Evolutionary conservation across 2,888 invertebrate species (phyloP).

Genomic region (Drosophila neotestacea): DNA sequence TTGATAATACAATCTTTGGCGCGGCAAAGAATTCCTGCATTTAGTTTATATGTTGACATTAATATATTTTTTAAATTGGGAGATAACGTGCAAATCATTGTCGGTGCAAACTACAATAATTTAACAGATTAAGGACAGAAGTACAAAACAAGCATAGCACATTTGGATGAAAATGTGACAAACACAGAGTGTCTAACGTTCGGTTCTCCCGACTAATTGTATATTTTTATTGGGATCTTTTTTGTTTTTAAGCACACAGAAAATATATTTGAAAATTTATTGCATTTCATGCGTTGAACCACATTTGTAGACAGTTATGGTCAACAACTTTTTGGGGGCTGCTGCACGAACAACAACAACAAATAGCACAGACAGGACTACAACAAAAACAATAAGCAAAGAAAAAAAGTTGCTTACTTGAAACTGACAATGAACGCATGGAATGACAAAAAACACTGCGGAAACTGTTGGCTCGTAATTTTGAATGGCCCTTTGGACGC

Average conservation of each 20-base stretch:
- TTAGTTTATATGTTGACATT: too few relatives aligned
- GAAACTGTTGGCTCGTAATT: constrained; percentile 78
- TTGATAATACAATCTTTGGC: too few relatives aligned
- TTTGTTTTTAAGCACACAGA: constrained; percentile 47
- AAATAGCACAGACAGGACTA: constrained; percentile 31
- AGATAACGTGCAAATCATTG: too few relatives aligned
- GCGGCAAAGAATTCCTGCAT: too few relatives aligned
- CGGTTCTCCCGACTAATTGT: too few relatives aligned
- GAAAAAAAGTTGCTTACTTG: constrained; percentile 74
- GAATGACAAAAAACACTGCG: constrained; percentile 78
- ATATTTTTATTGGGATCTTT: neutral
- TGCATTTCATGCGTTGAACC: constrained; percentile 76
- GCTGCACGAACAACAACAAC: constrained; percentile 36
- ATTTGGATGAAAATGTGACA: too few relatives aligned
- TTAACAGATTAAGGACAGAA: too few relatives aligned
- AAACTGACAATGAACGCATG: constrained; percentile 79
- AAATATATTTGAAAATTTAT: constrained; percentile 79
- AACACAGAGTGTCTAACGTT: too few relatives aligned
- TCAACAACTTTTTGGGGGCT: constrained; percentile 70
- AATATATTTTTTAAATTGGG: too few relatives aligned
- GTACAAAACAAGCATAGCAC: too few relatives aligned
- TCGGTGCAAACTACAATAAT: too few relatives aligned
- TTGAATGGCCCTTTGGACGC: constrained; percentile 73
- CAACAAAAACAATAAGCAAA: constrained; percentile 25
- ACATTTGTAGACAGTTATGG: constrained; percentile 77